These are phyloP conservation scores for Steinernema scapterisci DNA, from an alignment of 2,888 invertebrate species.

Conservation along the genomic window DNA sequence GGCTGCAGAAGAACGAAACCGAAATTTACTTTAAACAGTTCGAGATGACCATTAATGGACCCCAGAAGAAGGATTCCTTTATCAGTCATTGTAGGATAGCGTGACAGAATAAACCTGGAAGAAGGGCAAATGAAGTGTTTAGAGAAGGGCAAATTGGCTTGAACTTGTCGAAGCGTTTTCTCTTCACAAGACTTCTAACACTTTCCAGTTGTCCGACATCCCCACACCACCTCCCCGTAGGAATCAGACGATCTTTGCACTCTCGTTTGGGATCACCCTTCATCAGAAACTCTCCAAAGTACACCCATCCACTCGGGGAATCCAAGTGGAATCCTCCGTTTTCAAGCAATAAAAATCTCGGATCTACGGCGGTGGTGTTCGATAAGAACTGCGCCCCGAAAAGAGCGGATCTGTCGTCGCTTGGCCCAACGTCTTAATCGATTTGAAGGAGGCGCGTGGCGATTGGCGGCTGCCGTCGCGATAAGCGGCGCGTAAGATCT, in stretches of 20 bases:
- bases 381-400: constrained; percentile 14
- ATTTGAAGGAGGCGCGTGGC: not conserved
- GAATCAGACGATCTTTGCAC: too few species aligned
- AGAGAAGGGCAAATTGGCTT: too few species aligned
- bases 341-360: not conserved
- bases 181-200: too few species aligned
- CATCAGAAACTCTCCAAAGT: constrained; percentile 12
- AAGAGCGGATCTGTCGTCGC: constrained; percentile 1
- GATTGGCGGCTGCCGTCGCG: not conserved
- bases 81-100: constrained; percentile 1
- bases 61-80: constrained; percentile 9
- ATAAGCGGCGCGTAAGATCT: not conserved
- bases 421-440: not conserved
- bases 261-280: not conserved
- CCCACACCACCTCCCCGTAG: too few species aligned
- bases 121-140: too few species aligned
- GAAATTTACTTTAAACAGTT: constrained; percentile 23
- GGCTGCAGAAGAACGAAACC: constrained; percentile 2
- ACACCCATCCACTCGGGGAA: not conserved
- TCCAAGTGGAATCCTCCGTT: constrained; percentile 5
- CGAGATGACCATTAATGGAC: constrained; percentile 4
- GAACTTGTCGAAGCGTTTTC: too few species aligned
- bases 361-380: not conserved
- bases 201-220: too few species aligned
- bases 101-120: not conserved